These are phyloP conservation scores for Enteromius viviparus DNA, from an alignment of 2,797 vertebrate species.

Conservation along the genomic window DNA sequence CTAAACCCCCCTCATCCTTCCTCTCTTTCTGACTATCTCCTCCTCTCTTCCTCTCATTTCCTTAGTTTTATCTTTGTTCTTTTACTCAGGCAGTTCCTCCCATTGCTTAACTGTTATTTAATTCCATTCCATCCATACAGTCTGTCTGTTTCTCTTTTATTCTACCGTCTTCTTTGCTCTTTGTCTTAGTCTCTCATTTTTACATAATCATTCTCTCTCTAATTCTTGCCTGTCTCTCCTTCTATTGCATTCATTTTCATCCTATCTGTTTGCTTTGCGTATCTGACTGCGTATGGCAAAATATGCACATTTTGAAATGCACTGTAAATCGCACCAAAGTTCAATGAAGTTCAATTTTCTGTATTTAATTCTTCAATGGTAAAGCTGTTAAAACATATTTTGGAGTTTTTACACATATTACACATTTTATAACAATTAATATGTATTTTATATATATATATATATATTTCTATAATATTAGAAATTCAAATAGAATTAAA, in stretches of 20 bases:
- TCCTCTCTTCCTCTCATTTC: conserved; percentile 41
- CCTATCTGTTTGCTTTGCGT: neutral
- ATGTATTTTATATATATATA: neutral
- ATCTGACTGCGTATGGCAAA: neutral
- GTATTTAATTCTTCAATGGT: neutral
- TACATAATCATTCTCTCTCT: conserved; percentile 21
- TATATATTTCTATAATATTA: neutral
- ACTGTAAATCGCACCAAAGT: neutral
- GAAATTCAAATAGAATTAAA: neutral
- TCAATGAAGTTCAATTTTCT: neutral
- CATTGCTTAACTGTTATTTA: neutral
- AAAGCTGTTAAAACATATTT: neutral
- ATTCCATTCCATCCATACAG: neutral
- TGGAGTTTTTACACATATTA: neutral
- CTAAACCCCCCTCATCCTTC: conserved; percentile 28
- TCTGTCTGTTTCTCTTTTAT: conserved; percentile 44
- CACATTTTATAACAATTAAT: neutral
- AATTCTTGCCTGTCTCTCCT: conserved; percentile 26
- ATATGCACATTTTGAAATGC: neutral
- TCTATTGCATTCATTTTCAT: neutral
- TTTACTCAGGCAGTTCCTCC: conserved; percentile 8
- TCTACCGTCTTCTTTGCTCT: conserved; percentile 43
- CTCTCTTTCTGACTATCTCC: conserved; percentile 34
- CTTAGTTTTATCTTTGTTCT: conserved; percentile 9
- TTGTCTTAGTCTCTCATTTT: conserved; percentile 32